Evolutionary conservation across 2,113 vertebrate species (phyloP), one percentile per base, ranked within the genome.

Genomic region (Capricornis sumatraensis): DNA sequence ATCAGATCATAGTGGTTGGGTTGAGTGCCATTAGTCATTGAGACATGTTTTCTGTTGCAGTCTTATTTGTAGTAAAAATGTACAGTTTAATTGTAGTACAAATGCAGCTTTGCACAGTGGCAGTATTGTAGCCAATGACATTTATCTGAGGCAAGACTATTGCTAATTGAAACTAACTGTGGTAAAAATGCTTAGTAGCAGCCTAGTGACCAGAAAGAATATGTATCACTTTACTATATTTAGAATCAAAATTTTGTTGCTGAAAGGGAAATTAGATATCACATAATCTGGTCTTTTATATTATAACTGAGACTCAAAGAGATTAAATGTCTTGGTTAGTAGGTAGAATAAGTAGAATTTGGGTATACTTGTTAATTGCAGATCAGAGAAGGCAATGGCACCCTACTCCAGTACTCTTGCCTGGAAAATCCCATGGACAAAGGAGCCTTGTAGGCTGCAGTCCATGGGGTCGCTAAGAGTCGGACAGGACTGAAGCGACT

Each of bases 1-100:
- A 55, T 10, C 3, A 95, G 57, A 23, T 94, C 88, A 67, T 58
- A 64, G 13, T 96, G 85, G 14, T 74, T 97, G 84, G 81, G 12
- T 47, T 97, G 84, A 89, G 45, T 98, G 55, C n/a, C n/a, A 67
- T 94, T 93, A 96, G 83, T 90, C 62, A 83, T 3, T 87, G 57
- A 30, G 7, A 43, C 84, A 50, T 47, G 45, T 90, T 81, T 92
- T 79, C 67, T 58, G 30, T 67, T 79, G 4, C n/a, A n/a, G 36
- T 50, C 8, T 90, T 94, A 82, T 82, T 92, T 96, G 11, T 64
- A 64, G 11, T 17, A 43, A 74, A 40, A 74, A 40, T 74, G 67
- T 71, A 23, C n/a, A 40, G 10, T 74, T 74, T 43, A 76, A 76
- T 92, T 97, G 14, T 76, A 67, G 11, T 21, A 43, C 76, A 87